Conservation (phyloP, 1,140 invertebrate species). For the Hycleus phaleratus region DNA sequence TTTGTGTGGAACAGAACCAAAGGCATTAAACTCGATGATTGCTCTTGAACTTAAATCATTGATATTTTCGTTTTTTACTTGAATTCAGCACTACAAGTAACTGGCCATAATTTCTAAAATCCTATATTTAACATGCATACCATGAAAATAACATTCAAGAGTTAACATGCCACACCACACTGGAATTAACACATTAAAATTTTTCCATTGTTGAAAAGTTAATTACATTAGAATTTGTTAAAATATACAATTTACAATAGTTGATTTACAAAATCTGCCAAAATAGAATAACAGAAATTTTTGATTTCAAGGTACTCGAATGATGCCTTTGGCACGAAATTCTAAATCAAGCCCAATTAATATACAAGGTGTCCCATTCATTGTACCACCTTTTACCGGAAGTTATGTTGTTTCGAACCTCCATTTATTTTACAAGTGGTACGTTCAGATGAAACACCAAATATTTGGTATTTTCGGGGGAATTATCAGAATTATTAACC, state of each 20-base stretch:
- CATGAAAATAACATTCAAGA: slow-evolving; percentile 13
- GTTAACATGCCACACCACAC: slow-evolving; percentile 14
- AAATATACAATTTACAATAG: slow-evolving; percentile 13
- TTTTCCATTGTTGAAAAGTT: slow-evolving; percentile 8
- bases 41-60: too few species aligned
- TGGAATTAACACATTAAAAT: slow-evolving; percentile 11
- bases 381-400: too few species aligned
- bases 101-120: slow-evolving; percentile 12
- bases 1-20: slow-evolving; percentile 2
- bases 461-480: too few species aligned
- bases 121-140: slow-evolving; percentile 11
- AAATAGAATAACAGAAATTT: not conserved
- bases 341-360: slow-evolving; percentile 14
- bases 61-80: too few species aligned
- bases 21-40: not conserved
- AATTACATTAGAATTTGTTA: slow-evolving; percentile 11
- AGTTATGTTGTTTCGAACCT: too few species aligned
- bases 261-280: not conserved
- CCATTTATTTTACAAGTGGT: too few species aligned
- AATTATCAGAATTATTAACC: too few species aligned
- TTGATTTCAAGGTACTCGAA: slow-evolving; percentile 13
- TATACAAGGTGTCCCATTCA: not conserved
- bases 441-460: too few species aligned
- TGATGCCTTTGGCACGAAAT: slow-evolving; percentile 16
- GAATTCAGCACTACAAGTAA: slow-evolving; percentile 5